Evolutionary conservation across 1,140 invertebrate species (phyloP).

Genomic region (Caenorhabditis remanei): DNA sequence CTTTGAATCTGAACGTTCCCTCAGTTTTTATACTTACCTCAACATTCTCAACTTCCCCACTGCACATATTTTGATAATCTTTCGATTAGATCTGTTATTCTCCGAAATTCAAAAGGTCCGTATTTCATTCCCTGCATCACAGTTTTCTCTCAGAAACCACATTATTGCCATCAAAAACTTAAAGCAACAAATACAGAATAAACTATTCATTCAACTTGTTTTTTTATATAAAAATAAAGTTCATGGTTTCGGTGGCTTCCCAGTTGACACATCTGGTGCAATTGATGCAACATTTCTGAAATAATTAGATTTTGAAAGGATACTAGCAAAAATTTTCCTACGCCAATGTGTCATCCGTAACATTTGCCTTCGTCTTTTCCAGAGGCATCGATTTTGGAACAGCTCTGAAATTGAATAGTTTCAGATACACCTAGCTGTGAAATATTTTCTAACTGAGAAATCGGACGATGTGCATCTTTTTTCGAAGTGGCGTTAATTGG

Average conservation of each 20-base stretch:
- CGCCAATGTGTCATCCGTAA: conserved; percentile 7
- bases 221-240: neutral
- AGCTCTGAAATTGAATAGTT: neutral
- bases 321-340: neutral
- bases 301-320: neutral
- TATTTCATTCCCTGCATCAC: too few species aligned
- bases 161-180: too few species aligned
- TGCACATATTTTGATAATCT: too few species aligned
- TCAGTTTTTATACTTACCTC: too few species aligned
- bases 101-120: too few species aligned
- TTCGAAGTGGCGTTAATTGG: neutral
- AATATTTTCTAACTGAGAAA: neutral
- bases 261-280: neutral
- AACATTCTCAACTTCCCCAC: too few species aligned
- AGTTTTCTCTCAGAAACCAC: too few species aligned
- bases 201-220: too few species aligned
- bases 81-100: too few species aligned
- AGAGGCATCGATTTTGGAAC: neutral
- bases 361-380: neutral
- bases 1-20: too few species aligned
- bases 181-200: too few species aligned
- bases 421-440: neutral
- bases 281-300: neutral
- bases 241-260: neutral
- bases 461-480: neutral